These are phyloP conservation scores for Myotis planiceps DNA, from an alignment of 2,797 vertebrate species.

Conservation along the genomic window DNA sequence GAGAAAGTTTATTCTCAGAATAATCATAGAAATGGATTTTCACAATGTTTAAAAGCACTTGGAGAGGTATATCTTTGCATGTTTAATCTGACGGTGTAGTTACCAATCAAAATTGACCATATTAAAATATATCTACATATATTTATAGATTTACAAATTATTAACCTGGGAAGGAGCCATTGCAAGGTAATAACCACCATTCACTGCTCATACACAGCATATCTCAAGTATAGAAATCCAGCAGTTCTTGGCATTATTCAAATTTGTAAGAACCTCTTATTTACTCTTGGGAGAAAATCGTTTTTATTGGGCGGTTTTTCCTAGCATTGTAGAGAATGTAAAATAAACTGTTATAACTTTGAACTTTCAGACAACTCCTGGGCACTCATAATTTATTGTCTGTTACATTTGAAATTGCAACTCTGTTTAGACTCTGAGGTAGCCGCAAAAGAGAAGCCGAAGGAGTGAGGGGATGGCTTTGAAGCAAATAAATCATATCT, in stretches of 20 bases:
- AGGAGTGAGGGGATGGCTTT: neutral
- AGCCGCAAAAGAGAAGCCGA: neutral
- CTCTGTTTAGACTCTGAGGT: neutral
- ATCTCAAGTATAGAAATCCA: neutral
- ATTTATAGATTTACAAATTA: neutral
- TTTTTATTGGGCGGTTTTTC: neutral
- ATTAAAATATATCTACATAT: neutral
- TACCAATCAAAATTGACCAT: neutral
- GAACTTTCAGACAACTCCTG: neutral
- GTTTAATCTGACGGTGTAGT: neutral
- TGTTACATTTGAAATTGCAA: neutral
- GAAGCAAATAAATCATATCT: neutral
- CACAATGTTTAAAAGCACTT: neutral
- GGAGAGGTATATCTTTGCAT: neutral
- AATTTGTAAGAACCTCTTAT: neutral
- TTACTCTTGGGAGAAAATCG: neutral
- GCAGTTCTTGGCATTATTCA: neutral
- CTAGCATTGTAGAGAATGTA: neutral
- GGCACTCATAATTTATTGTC: neutral
- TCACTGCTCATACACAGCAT: neutral
- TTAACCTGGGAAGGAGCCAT: neutral
- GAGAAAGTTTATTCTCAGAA: neutral
- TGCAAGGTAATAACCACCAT: fast-evolving
- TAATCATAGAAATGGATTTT: neutral
- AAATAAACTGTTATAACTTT: neutral